Base-by-base conservation (phyloP, 2,797 vertebrate genomes). In the Smutsia temminckii region DNA sequence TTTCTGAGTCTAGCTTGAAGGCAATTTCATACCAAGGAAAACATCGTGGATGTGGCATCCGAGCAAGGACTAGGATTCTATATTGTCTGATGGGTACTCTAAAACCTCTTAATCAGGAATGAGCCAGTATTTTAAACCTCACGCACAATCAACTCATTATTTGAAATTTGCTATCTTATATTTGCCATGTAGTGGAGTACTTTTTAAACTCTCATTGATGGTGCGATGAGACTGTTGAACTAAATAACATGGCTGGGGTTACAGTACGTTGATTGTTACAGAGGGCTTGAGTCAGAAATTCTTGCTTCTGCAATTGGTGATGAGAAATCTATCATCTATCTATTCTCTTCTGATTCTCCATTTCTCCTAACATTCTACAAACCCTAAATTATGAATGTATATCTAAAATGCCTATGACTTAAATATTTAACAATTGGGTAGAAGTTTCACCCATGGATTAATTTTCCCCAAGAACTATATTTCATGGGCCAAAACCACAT, bases 111-210 rank as follows among this genome's bases (percentile, higher is more conserved):
- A 80, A 86, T 86, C 77, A 69, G 78, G 74, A 95, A 91, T 64
- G 77, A 93, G 18, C 14, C 61, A 85, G 46, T 91, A 95, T 84
- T 89, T 77, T 89, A 75, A 77, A 77, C 46, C 63, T 80, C 49
- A 51, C 71, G n/a, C 53, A 79, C 81, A 88, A 84, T 91, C 51
- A 71, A 57, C 77, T 87, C 81, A 51, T 93, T 87, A 88, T 91
- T 91, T 95, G 71, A 96, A 93, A 87, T 68, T 42, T 95, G 23
- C 80, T 59, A n/a, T 91, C 71, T 93, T 93, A 17, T 78, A 74
- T 68, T 63, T 91, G 63, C 57, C 59, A 87, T 55, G 64, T 74
- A 75, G 55, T 94, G 87, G 46, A 89, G 80, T 25, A 92, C 74
- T 69, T 74, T 77, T 20, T 49, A 85, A 57, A 94, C 57, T 77